Percentiles rank a stretch among this genome's conserved stretches.
Conservation (phyloP, 2,797 vertebrate species). For the Sebastes vulpes region DNA sequence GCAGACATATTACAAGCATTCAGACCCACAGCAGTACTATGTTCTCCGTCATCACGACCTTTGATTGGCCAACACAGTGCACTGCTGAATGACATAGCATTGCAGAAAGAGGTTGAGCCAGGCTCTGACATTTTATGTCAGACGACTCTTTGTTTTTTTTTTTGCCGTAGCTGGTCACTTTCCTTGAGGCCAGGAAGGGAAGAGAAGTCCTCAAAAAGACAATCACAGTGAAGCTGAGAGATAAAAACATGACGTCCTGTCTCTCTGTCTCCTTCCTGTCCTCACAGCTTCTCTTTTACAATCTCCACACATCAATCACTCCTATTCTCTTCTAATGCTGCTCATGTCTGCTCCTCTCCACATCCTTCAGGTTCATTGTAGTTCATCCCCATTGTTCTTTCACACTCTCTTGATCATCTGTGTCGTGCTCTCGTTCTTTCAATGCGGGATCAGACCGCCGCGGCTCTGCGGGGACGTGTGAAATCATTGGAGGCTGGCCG, state of each 20-base stretch:
- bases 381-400: slow-evolving; percentile 47
- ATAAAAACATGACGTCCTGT: slow-evolving; percentile 50
- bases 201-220: slow-evolving; percentile 12
- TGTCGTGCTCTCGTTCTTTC: slow-evolving; percentile 36
- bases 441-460: slow-evolving; percentile 42
- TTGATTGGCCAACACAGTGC: neutral
- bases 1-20: neutral
- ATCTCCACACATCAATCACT: slow-evolving; percentile 43
- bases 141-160: neutral
- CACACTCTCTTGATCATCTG: slow-evolving; percentile 54
- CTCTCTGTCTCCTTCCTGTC: slow-evolving; percentile 5
- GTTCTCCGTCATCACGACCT: neutral
- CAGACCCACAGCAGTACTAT: neutral
- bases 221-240: slow-evolving; percentile 20
- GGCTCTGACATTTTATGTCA: neutral
- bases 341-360: neutral
- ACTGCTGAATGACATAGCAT: neutral
- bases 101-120: neutral
- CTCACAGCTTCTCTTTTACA: slow-evolving; percentile 23
- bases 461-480: slow-evolving; percentile 26
- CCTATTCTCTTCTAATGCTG: neutral
- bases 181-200: slow-evolving; percentile 17
- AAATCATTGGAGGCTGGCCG: slow-evolving; percentile 27
- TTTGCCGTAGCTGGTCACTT: neutral
- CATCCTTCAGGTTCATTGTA: slow-evolving; percentile 29